Conservation (phyloP, 2,888 invertebrate species). For the Pelosia muscerda region DNA sequence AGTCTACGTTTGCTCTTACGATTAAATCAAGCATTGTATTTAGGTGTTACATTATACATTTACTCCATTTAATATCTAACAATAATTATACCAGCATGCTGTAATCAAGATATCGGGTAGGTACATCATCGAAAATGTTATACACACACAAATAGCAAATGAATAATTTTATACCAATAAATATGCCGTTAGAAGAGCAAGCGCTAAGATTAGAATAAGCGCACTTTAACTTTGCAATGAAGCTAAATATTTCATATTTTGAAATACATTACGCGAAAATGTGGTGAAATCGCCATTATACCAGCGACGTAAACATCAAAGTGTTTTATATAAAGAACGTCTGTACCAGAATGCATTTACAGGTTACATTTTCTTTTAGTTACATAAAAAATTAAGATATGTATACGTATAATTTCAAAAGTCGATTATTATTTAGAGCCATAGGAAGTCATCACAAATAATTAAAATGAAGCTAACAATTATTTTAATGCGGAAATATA, state of each 20-base stretch:
- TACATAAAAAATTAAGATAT: not conserved
- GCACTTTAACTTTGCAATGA: not conserved
- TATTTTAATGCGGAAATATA: not conserved
- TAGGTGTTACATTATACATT: slow-evolving; percentile 9
- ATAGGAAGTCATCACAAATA: slow-evolving; percentile 6
- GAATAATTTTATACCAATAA: not conserved
- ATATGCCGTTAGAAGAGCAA: not conserved
- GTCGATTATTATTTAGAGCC: slow-evolving; percentile 3
- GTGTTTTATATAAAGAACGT: not conserved
- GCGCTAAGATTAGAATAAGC: not conserved
- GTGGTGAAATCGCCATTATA: not conserved
- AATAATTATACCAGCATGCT: slow-evolving; percentile 13
- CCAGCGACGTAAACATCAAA: not conserved
- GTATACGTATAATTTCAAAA: not conserved
- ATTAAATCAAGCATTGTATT: slow-evolving; percentile 40
- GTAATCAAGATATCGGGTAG: not conserved
- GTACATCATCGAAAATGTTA: slow-evolving; percentile 15
- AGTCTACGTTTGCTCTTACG: slow-evolving; percentile 37
- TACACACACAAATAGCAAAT: not conserved
- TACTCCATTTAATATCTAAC: slow-evolving; percentile 6
- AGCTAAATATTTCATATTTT: not conserved
- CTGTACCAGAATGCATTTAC: not conserved
- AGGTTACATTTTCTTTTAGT: not conserved
- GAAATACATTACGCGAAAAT: not conserved
- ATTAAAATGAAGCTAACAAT: not conserved